Evolutionary conservation across 64 coral and sea anemone species (phyloP), one percentile per base, ranked within the genome.

Genomic region (Orbicella faveolata): DNA sequence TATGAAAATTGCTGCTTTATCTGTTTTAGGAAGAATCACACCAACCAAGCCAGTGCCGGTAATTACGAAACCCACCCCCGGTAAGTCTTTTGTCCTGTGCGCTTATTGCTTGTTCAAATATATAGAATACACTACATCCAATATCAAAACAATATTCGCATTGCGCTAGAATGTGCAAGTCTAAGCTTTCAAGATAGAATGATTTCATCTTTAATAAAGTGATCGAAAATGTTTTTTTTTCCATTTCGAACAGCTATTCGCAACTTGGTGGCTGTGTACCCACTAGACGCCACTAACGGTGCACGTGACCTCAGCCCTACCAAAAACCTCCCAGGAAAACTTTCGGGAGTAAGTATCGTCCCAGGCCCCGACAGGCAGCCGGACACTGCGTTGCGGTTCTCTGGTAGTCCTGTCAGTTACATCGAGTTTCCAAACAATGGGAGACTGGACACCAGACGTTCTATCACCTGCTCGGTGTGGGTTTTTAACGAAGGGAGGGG

Each of bases 301-400:
- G 89, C 79, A 67, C 89, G 89, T 48, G 89, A 91, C 59, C 1
- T 91, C 30, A 91, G 80, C 16, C 89, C 89, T 14, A 75, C 80
- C 78, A 91, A 83, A 63, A 91, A 91, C n/a, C 89, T 44, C 36
- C 34, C 52, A 26, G 89, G 78, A 35, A 91, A 84, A 84, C 44
- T 91, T n/a, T 75, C 73, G 0, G 14, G 82, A 16, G 68, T 84
- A n/a, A 84, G 21, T n/a, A 41, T 83, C 36, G 70, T 53, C 15
- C 59, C 68, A 61, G 89, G 89, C 34, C 80, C 80, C 20, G 89
- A 75, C 12, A 62, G 82, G 25, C 55, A 78, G n/a, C 89, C 80
- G 9, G 80, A 83, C 10, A 83, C 79, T 36, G 72, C 89, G 11
- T 36, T 91, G 9, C 54, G 80, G 1, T 91, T 91, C 80, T 51